These are phyloP conservation scores for Stenichneumon culpator DNA, from an alignment of 2,888 invertebrate genomes.

Conservation along the genomic window DNA sequence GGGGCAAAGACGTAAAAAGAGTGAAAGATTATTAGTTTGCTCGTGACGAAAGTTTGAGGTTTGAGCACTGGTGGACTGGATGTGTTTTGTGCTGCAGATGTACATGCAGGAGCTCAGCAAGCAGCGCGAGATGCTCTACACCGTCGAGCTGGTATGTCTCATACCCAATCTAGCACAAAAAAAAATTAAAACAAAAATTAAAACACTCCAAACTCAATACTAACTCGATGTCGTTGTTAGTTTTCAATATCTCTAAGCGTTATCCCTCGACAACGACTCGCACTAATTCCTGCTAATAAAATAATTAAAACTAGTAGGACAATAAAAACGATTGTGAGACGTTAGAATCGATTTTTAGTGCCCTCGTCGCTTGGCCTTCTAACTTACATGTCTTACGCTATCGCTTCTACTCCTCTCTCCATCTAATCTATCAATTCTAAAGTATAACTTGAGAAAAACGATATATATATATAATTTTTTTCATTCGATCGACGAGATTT, in stretches of 20 bases:
- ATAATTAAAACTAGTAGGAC: background rate
- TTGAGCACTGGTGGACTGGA: slow-evolving; percentile 84
- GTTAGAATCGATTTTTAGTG: slow-evolving; percentile 8
- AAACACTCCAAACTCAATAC: slow-evolving; percentile 43
- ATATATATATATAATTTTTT: background rate
- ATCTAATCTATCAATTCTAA: background rate
- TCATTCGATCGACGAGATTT: background rate
- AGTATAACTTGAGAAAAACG: background rate
- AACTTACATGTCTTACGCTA: slow-evolving; percentile 48
- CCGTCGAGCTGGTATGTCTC: slow-evolving; percentile 93
- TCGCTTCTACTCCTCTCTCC: slow-evolving; percentile 53
- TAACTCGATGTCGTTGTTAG: slow-evolving; percentile 58
- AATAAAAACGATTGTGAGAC: slow-evolving; percentile 24
- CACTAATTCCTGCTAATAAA: slow-evolving; percentile 44
- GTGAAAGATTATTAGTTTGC: slow-evolving; percentile 67
- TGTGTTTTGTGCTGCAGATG: slow-evolving; percentile 89
- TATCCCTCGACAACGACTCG: slow-evolving; percentile 44
- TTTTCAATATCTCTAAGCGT: slow-evolving; percentile 12
- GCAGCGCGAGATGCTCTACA: slow-evolving; percentile 93
- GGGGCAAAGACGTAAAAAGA: slow-evolving; percentile 66
- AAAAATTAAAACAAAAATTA: background rate
- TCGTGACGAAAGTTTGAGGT: slow-evolving; percentile 80
- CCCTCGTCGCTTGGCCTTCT: slow-evolving; percentile 51
- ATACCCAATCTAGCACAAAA: slow-evolving; percentile 78
- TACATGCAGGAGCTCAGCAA: slow-evolving; percentile 96